These are phyloP conservation scores for Eretmochelys imbricata DNA, from an alignment of 2,113 vertebrate species.

Conservation along the genomic window DNA sequence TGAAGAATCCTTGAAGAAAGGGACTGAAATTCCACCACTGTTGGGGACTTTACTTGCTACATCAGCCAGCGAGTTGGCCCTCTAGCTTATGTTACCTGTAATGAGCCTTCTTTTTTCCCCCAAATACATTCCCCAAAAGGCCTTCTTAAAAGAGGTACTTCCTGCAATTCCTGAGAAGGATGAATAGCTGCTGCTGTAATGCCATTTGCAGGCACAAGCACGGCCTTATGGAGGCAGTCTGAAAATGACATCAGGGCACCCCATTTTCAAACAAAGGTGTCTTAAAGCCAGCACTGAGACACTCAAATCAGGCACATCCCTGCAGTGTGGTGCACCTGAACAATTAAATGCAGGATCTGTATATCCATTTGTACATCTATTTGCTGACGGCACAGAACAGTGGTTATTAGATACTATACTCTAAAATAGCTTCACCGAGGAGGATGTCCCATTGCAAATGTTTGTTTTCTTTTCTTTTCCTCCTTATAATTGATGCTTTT, in stretches of 20 bases:
- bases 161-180: neutral
- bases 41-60: constrained; percentile 18
- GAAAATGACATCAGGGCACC: neutral
- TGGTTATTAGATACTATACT: neutral
- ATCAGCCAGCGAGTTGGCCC: neutral
- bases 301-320: rapidly evolving
- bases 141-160: neutral
- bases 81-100: neutral
- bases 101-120: neutral
- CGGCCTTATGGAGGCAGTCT: neutral
- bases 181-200: neutral
- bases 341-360: neutral
- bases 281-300: neutral
- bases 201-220: rapidly evolving
- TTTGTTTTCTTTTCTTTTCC: neutral
- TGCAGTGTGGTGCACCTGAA: neutral
- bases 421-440: neutral
- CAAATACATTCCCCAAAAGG: neutral
- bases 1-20: constrained; percentile 22
- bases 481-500: neutral
- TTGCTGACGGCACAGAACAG: neutral
- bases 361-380: neutral
- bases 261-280: neutral
- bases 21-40: neutral
- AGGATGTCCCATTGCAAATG: neutral